Percentiles rank a stretch among this genome's conserved stretches.
Conservation (phyloP, 2,113 vertebrate genomes). For the Heterocephalus glaber region DNA sequence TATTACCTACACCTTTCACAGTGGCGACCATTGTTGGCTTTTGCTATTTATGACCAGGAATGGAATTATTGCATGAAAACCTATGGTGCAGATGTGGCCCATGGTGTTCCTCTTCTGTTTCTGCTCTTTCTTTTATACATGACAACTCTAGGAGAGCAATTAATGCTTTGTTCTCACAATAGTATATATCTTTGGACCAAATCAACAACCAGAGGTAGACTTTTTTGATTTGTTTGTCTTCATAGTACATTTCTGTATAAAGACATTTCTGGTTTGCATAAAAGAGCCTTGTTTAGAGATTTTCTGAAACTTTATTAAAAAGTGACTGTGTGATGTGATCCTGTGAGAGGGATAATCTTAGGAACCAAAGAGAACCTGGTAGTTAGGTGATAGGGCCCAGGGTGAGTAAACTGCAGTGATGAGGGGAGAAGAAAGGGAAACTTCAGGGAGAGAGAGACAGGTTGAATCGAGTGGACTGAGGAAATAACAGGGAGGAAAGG, state of each 20-base stretch:
- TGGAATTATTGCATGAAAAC: not conserved
- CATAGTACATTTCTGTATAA: not conserved
- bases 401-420: not conserved
- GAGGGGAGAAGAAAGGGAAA: no score
- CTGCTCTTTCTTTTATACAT: not conserved
- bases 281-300: not conserved
- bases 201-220: not conserved
- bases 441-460: not conserved
- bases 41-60: not conserved
- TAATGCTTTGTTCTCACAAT: not conserved
- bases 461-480: not conserved
- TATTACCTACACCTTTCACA: not conserved
- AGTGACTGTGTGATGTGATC: not conserved
- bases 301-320: slow-evolving; percentile 25
- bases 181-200: not conserved
- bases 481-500: not conserved
- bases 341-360: not conserved
- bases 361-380: not conserved
- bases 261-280: not conserved
- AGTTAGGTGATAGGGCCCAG: not conserved
- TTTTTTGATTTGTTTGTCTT: not conserved
- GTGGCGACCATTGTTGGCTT: not conserved
- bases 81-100: not conserved
- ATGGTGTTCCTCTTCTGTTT: not conserved
- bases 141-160: not conserved